A percentile compares a stretch with the other conserved stretches of the same genome.
These are phyloP conservation scores for Ceriagrion tenellum DNA, from an alignment of 2,888 invertebrate species.

Conservation along the genomic window DNA sequence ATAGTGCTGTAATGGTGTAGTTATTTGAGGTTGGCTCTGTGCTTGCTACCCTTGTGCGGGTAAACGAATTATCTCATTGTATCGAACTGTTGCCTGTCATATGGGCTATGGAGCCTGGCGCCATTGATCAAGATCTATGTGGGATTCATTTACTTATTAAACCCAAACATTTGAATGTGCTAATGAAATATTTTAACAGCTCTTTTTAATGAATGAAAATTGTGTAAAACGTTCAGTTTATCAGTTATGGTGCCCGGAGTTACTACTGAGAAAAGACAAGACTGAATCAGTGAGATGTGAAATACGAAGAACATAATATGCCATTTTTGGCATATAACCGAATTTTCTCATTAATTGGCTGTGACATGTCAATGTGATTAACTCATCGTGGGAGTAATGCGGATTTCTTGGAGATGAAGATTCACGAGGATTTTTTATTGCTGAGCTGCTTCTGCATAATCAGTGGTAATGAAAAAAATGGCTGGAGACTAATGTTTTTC, in stretches of 20 bases:
- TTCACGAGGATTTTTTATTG: constrained; percentile 63
- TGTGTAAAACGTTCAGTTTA: background rate
- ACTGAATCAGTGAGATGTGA: constrained; percentile 66
- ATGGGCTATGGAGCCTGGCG: constrained; percentile 66
- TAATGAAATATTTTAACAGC: constrained; percentile 51
- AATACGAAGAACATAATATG: constrained; percentile 53
- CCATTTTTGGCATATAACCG: constrained; percentile 62
- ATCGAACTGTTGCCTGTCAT: constrained; percentile 57
- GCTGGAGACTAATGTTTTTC: background rate
- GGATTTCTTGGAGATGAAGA: constrained; percentile 56
- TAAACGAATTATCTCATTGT: background rate
- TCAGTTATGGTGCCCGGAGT: constrained; percentile 24
- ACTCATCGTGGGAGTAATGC: constrained; percentile 55
- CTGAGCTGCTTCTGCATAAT: constrained; percentile 62
- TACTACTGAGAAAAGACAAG: background rate
- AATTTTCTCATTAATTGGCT: constrained; percentile 56
- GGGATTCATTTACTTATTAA: constrained; percentile 65
- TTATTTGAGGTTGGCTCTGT: background rate
- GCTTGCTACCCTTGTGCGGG: background rate
- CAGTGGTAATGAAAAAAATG: constrained; percentile 63
- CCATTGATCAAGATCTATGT: constrained; percentile 68
- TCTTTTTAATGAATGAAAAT: constrained; percentile 41
- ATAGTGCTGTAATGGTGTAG: background rate
- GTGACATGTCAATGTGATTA: constrained; percentile 64
- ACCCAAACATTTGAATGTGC: constrained; percentile 55